Evolutionary conservation across 53 echinoderm and acorn worm genomes (phyloP).

Genomic region (Henricia sp.): DNA sequence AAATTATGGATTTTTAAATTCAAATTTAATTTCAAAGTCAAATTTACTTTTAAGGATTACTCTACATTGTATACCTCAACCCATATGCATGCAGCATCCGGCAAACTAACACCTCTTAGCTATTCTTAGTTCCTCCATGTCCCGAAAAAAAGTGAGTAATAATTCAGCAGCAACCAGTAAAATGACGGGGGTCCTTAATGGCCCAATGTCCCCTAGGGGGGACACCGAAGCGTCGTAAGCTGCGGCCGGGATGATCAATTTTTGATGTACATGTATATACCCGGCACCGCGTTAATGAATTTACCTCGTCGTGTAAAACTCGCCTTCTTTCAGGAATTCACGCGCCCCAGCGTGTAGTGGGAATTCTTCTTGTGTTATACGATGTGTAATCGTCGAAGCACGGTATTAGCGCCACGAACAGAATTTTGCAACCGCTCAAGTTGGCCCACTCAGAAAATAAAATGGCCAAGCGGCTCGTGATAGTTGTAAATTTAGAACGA

Average conservation of each 20-base stretch:
- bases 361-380: background rate
- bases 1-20: too few species aligned
- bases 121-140: too few species aligned
- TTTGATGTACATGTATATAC: constrained; percentile 38
- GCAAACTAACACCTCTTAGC: too few species aligned
- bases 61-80: too few species aligned
- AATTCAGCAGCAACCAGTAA: constrained; percentile 7
- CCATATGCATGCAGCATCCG: too few species aligned
- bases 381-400: background rate
- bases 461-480: background rate
- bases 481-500: background rate
- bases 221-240: constrained; percentile 3
- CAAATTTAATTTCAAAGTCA: too few species aligned
- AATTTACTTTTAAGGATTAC: too few species aligned
- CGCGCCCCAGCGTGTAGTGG: too few species aligned
- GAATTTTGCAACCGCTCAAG: background rate
- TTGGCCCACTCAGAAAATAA: background rate
- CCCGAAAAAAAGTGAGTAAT: background rate
- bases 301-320: constrained; percentile 21
- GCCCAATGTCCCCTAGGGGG: background rate
- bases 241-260: constrained; percentile 32
- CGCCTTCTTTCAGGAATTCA: constrained; percentile 14
- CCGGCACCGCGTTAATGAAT: constrained; percentile 52
- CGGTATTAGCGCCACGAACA: background rate
- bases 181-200: constrained; percentile 26